Evolutionary conservation across 2,888 invertebrate species (phyloP), one percentile per base, ranked within the genome.

Genomic region (Dasypolia templi): DNA sequence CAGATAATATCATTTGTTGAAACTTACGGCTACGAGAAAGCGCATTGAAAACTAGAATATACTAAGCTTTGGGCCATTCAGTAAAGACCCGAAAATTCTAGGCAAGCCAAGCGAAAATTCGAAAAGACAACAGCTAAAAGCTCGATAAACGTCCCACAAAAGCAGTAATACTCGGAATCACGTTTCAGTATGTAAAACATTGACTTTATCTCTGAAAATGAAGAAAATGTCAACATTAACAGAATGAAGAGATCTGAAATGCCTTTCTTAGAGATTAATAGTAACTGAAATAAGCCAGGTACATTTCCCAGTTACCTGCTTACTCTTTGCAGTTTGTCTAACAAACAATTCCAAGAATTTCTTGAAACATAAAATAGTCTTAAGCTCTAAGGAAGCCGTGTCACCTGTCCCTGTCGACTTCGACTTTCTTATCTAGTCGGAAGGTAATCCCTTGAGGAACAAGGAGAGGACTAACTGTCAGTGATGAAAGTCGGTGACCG

Each of bases 371-470:
- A 29, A 71, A 53, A n/a, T 72, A 35, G 26, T 70, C n/a, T 46
- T 26, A 69, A 49, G 14, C 35, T 65, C 26, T 44, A 39, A 83
- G 58, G 51, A 39, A 79, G 53, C 53, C 42, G n/a, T 59, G 62
- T 72, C 73, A 79, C 74, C 58, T 84, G 81, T 84, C 74, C 55
- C 19, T 32, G 78, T 56, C 78, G 62, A 44, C 78, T 63, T 67
- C 12, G 14, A 80, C 42, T 67, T 72, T 73, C 62, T 79, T 79
- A 83, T 72, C 84, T 53, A 62, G 42, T 58, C 29, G 6, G 32
- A 32, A 56, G 46, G 53, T 83, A 83, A 72, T 80, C 80, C 81
- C 84, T 63, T 58, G 74, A 64, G 84, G n/a, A 56, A 80, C 58
- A 72, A 19, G 42, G 26, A 55, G 42, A 59, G 42, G 26, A 59